A percentile compares a stretch with the other conserved stretches of the same genome.
Conservation (phyloP, 2,888 invertebrate genomes). For the Drosophila conformis region DNA sequence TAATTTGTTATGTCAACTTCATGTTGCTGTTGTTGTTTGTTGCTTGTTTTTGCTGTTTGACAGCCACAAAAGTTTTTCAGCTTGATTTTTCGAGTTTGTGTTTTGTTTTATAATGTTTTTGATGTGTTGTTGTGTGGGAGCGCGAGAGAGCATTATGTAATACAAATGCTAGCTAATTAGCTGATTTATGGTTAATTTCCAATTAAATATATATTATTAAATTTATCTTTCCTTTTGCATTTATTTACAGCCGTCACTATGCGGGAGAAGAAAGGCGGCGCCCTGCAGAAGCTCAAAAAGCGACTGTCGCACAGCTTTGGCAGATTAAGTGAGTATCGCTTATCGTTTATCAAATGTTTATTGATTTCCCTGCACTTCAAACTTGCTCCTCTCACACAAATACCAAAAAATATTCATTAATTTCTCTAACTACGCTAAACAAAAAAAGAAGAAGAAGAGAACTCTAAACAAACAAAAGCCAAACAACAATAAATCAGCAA, state of each 20-base stretch:
- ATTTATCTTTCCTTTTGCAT: conserved; percentile 14
- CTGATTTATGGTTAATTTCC: conserved; percentile 23
- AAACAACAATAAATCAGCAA: conserved; percentile 55
- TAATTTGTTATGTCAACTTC: conserved; percentile 73
- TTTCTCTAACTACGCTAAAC: neutral
- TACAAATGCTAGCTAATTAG: conserved; percentile 41
- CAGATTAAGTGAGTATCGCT: conserved; percentile 93
- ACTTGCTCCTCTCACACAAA: conserved; percentile 12
- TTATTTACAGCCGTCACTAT: conserved; percentile 91
- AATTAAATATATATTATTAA: conserved; percentile 10
- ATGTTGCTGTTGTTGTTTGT: conserved; percentile 31
- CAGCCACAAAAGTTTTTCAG: conserved; percentile 38
- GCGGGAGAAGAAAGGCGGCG: conserved; percentile 96
- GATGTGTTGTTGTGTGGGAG: conserved; percentile 9
- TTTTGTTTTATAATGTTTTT: conserved; percentile 39
- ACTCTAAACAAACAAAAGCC: conserved; percentile 40
- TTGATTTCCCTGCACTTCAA: conserved; percentile 18
- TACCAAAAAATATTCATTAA: conserved; percentile 13
- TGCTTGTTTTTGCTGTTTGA: conserved; percentile 13
- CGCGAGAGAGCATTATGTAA: neutral
- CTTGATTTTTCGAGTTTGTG: conserved; percentile 26
- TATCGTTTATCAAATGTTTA: conserved; percentile 23
- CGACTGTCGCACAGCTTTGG: conserved; percentile 98
- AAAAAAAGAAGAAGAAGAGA: neutral
- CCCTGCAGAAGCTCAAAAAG: conserved; percentile 97